Base-by-base conservation (phyloP, 2,888 invertebrate species). In the Ferrisia virgata region DNA sequence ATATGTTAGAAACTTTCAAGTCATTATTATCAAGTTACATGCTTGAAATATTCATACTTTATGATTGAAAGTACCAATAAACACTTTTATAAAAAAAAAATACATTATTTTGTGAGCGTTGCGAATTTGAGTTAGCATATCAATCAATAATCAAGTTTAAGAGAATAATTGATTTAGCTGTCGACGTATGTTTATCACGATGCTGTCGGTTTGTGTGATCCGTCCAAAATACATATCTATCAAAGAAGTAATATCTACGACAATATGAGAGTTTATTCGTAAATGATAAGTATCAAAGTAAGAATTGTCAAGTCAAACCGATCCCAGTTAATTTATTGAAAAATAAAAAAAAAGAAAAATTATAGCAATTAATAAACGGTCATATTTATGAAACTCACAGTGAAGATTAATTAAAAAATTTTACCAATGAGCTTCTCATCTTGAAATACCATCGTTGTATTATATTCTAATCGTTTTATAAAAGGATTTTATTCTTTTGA, bases 81-180 rank as follows among this genome's bases (percentile, higher is more conserved):
- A 72, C 72, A 72, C n/a, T 72, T 72, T 72, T 72, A 72, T 72
- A 72, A 47, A 25, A 33, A 36, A 72, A 72, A 33, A 72, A n/a
- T 11, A 53, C 15, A 39, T n/a, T n/a, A n/a, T n/a, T n/a, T n/a
- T n/a, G n/a, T n/a, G n/a, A n/a, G n/a, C n/a, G n/a, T n/a, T n/a
- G n/a, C n/a, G n/a, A n/a, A n/a, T n/a, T n/a, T n/a, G n/a, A n/a
- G n/a, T n/a, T n/a, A n/a, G n/a, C n/a, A n/a, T n/a, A n/a, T n/a
- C n/a, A n/a, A n/a, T n/a, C n/a, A n/a, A n/a, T n/a, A n/a, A n/a
- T n/a, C n/a, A n/a, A n/a, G n/a, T n/a, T n/a, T n/a, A n/a, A n/a
- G n/a, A n/a, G n/a, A n/a, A n/a, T n/a, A n/a, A n/a, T n/a, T n/a
- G n/a, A n/a, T n/a, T n/a, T n/a, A n/a, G n/a, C n/a, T n/a, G n/a